Evolutionary conservation across 2,113 vertebrate genomes (phyloP).

Genomic region (Halcyon malimbica): DNA sequence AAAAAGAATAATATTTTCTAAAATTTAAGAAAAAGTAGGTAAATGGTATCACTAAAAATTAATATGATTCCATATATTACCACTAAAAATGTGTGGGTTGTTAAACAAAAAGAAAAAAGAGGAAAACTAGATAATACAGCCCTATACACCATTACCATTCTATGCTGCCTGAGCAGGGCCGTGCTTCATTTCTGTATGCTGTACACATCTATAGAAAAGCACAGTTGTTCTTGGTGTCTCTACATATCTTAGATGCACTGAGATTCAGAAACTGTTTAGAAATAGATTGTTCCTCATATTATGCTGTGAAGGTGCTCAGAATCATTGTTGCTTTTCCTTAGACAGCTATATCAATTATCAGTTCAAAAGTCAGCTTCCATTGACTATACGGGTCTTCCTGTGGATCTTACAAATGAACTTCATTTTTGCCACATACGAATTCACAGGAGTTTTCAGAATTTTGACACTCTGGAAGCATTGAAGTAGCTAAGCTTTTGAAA

Average conservation of each 20-base stretch:
- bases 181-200: neutral
- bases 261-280: neutral
- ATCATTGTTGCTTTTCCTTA: neutral
- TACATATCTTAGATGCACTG: neutral
- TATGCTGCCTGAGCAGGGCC: neutral
- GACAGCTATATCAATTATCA: neutral
- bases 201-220: neutral
- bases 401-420: neutral
- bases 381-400: neutral
- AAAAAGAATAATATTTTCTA: neutral
- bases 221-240: neutral
- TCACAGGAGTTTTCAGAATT: neutral
- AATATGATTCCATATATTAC: neutral
- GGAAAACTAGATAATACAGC: neutral
- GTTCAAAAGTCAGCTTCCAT: neutral
- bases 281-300: neutral
- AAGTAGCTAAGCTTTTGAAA: neutral
- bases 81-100: neutral
- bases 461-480: neutral
- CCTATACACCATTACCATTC: neutral
- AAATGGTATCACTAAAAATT: neutral
- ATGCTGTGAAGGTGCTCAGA: neutral
- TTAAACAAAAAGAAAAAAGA: neutral
- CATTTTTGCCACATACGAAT: neutral
- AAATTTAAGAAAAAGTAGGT: neutral